Base-by-base conservation (phyloP, 2,888 invertebrate species). In the Phymatocera aterrima region DNA sequence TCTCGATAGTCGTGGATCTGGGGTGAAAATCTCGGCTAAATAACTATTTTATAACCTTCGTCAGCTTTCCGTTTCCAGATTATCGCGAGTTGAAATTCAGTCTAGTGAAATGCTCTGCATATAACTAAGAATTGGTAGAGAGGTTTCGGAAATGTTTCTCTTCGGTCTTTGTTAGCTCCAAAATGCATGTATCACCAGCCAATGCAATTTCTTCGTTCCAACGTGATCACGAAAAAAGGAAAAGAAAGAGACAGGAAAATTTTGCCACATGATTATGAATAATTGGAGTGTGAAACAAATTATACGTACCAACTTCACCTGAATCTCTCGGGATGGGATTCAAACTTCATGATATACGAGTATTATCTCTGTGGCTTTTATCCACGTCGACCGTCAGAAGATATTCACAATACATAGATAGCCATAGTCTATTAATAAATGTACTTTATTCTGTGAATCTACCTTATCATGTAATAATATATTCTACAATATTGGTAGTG, bases 391-490 rank as follows among this genome's bases (percentile, higher is more conserved):
- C n/a, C 37, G 24, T 8, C 57, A 68, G 15, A n/a, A 64, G 61
- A 37, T 10, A n/a, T 64, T 37, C n/a, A 43, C 24, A 28, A 68
- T 34, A 68, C 34, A 31, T 48, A 72, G 72, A 61, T 28, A 72
- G 72, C 15, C 72, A 28, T 34, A 51, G 72, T 54, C 54, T 72
- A 37, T 51, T 72, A 54, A 72, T 72, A 72, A 72, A 72, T 54
- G 72, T 72, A 72, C 54, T 72, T 72, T 72, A 72, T 72, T 72
- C 37, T 51, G 34, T 72, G 48, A 31, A 31, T 48, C 54, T 72
- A 72, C 21, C 48, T 48, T 34, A 34, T n/a, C n/a, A n/a, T n/a
- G n/a, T n/a, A n/a, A n/a, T n/a, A n/a, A n/a, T 37, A 72, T 72
- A 51, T 72, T 72, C 72, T 72, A 72, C 72, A 72, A 51, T 54